Percentiles rank a stretch among this genome's conserved stretches.
These are phyloP conservation scores for Crambe crambe DNA, from an alignment of 37 sponge, comb jelly and placozoan species.

Conservation along the genomic window DNA sequence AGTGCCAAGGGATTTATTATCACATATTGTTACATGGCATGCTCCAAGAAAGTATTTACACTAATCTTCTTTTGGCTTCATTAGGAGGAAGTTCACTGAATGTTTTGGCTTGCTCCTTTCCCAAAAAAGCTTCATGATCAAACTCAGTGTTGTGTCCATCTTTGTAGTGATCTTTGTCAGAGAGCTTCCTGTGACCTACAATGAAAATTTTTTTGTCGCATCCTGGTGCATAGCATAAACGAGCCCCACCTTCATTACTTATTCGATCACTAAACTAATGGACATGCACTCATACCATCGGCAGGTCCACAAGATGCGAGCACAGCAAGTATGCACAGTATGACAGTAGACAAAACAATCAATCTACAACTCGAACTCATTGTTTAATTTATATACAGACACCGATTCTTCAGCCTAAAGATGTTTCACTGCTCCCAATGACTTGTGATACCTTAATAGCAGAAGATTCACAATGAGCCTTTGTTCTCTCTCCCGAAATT, in stretches of 20 bases:
- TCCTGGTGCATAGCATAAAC: no score
- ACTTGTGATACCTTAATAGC: no score
- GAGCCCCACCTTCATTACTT: neutral
- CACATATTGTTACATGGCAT: neutral
- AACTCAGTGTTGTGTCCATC: slow-evolving; percentile 67
- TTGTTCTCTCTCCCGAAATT: no score
- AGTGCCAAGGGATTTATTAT: no score
- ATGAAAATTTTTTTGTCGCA: no score
- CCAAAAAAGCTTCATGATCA: slow-evolving; percentile 94
- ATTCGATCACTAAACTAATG: neutral
- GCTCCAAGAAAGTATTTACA: slow-evolving; percentile 7
- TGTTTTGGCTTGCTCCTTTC: slow-evolving; percentile 81
- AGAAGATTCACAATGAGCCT: no score
- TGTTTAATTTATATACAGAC: no score
- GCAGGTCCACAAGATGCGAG: neutral
- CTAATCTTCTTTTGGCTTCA: slow-evolving; percentile 78
- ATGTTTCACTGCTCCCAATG: no score
- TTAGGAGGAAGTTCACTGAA: slow-evolving; percentile 77
- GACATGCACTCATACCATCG: neutral
- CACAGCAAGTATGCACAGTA: neutral
- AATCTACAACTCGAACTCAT: no score
- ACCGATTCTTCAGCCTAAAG: no score
- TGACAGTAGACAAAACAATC: no score
- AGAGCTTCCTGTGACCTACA: slow-evolving; percentile 32
- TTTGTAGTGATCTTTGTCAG: slow-evolving; percentile 52